phyloP scores from a whole-genome alignment of 2,888 invertebrate species.

The Hydrotaea diabolus region DNA sequence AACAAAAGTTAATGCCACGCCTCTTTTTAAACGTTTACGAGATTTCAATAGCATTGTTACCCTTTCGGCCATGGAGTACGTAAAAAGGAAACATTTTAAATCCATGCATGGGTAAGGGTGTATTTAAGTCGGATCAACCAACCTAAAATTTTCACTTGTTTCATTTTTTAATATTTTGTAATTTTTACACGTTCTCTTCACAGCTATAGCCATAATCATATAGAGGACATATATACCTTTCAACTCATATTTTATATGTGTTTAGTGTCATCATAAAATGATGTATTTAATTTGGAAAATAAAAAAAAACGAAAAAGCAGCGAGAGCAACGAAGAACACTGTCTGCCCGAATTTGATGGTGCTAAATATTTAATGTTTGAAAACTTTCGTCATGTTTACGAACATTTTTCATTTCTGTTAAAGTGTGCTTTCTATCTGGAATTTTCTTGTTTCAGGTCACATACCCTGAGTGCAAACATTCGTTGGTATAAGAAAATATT shows the following conservation, averaged over 20 bases:
- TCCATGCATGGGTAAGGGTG: no score
- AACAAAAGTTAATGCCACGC: no score
- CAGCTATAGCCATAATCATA: not conserved
- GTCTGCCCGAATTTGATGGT: not conserved
- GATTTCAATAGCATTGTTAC: no score
- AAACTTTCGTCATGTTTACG: not conserved
- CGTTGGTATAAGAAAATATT: constrained; percentile 11
- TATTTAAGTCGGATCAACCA: no score
- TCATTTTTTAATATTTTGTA: not conserved
- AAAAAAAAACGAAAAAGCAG: not conserved
- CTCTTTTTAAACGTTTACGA: no score
- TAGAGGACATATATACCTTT: not conserved
- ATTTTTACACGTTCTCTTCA: not conserved
- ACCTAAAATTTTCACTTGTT: no score
- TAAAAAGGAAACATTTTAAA: no score
- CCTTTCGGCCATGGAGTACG: no score
- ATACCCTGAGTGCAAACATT: not conserved
- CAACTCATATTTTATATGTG: not conserved
- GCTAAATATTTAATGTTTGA: not conserved
- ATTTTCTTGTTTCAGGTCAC: not conserved
- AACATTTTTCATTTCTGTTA: not conserved
- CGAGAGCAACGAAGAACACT: not conserved
- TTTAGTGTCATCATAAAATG: not conserved
- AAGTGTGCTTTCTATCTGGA: not conserved
- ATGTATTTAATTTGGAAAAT: constrained; percentile 14